A percentile compares a stretch with the other conserved stretches of the same genome.
Evolutionary conservation across 2,113 vertebrate species (phyloP).

Genomic region (Chitala chitala): DNA sequence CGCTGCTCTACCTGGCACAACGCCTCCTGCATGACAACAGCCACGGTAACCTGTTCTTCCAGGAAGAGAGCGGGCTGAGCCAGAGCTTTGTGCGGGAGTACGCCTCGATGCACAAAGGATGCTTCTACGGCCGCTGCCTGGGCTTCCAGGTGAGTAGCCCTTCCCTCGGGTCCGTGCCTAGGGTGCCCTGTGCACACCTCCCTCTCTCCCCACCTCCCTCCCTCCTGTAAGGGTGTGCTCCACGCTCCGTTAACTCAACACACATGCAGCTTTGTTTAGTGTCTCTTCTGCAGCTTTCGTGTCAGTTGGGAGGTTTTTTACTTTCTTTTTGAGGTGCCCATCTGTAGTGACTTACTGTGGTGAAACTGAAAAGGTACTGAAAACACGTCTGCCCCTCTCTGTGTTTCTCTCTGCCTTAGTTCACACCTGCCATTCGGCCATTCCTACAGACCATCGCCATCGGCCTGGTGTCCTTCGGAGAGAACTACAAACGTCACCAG

Average conservation of each 20-base stretch:
- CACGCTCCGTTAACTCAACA: no score
- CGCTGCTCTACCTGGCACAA: slow-evolving; percentile 79
- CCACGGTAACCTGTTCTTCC: slow-evolving; percentile 76
- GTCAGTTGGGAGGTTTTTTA: no score
- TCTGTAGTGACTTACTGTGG: not conserved
- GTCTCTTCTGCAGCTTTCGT: no score
- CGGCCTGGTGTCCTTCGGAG: slow-evolving; percentile 81
- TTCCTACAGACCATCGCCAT: slow-evolving; percentile 84
- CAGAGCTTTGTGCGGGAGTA: slow-evolving; percentile 77
- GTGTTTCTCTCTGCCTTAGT: slow-evolving; percentile 53
- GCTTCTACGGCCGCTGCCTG: slow-evolving; percentile 87
- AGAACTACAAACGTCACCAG: slow-evolving; percentile 80
- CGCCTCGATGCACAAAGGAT: slow-evolving; percentile 80
- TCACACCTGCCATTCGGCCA: slow-evolving; percentile 78
- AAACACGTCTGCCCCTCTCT: not conserved
- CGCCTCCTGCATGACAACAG: slow-evolving; percentile 73
- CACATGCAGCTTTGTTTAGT: no score
- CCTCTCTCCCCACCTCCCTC: not conserved
- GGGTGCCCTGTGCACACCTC: no score
- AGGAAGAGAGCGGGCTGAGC: slow-evolving; percentile 69
- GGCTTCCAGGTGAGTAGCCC: slow-evolving; percentile 77
- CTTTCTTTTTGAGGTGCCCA: no score
- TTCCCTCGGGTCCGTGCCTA: no score
- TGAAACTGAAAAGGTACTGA: not conserved
- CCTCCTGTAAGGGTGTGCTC: no score